phyloP scores from a whole-genome alignment of 1,140 invertebrate genomes.

The Stegodyphus mimosarum region DNA sequence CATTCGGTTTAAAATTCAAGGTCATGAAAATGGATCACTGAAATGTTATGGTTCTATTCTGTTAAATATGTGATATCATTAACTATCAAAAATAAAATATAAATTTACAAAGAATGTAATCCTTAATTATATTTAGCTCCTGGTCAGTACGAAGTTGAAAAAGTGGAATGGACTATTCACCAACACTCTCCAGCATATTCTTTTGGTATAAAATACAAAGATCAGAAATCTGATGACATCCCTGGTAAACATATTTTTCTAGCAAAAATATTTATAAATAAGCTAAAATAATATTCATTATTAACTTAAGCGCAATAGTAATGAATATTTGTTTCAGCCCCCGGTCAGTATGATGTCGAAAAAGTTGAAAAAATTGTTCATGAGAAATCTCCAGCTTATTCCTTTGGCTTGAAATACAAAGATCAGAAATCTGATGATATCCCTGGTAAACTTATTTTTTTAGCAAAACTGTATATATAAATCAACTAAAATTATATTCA shows the following conservation, averaged over 20 bases:
- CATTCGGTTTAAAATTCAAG: too few species aligned
- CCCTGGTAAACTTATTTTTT: slow-evolving; percentile 75
- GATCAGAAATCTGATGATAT: slow-evolving; percentile 69
- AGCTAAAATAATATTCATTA: background rate
- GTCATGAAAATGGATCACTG: too few species aligned
- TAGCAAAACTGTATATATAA: background rate
- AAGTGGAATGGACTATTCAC: background rate
- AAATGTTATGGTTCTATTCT: too few species aligned
- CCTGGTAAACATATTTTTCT: slow-evolving; percentile 68
- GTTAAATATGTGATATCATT: too few species aligned
- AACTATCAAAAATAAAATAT: too few species aligned
- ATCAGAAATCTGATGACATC: slow-evolving; percentile 69
- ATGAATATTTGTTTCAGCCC: slow-evolving; percentile 69
- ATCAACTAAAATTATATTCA: background rate
- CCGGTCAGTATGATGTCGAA: slow-evolving; percentile 82
- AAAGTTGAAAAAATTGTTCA: slow-evolving; percentile 76
- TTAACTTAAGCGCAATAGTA: background rate
- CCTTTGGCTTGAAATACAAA: slow-evolving; percentile 75
- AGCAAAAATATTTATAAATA: background rate
- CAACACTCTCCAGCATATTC: slow-evolving; percentile 71
- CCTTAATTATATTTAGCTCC: slow-evolving; percentile 25
- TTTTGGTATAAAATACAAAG: slow-evolving; percentile 75
- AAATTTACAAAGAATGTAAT: too few species aligned
- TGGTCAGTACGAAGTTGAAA: slow-evolving; percentile 34
- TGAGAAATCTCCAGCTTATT: slow-evolving; percentile 75